Evolutionary conservation across 2,113 vertebrate species (phyloP), one percentile per base, ranked within the genome.

Genomic region (Halichoerus grypus): DNA sequence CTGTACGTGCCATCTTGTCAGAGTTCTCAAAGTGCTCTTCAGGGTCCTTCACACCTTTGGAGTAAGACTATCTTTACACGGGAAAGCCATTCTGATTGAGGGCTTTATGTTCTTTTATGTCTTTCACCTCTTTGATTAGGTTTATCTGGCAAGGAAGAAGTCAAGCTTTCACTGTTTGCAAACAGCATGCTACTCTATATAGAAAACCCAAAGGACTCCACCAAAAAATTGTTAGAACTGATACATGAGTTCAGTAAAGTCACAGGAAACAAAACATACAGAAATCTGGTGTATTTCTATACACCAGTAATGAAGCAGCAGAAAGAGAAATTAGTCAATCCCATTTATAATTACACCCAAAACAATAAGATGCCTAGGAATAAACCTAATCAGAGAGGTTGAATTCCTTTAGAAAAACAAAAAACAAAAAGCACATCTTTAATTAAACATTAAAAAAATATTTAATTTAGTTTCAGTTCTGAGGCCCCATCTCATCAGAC

Each of bases 1-100:
- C n/a, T 46, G 33, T 10, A 5, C 2, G 3, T 13, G 33, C 31
- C 31, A 5, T 0, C 26, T 46, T 21, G 3, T 55, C 46, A 36
- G 81, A 31, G 71, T 51, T 18, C 49, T 65, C 53, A 51, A 3
- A 33, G 36, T 36, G 16, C 31, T 53, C 22, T 2, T 1, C 0
- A 0, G n/a, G 67, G 21, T 4, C 4, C 19, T 6, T 28, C 14
- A 5, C n/a, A 9, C 28, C 72, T 57, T 82, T 15, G 59, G 36
- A 85, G 31, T n/a, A 42, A 28, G 86, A 9, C 18, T 2, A 5
- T 7, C 57, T 31, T 71, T 36, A 8, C 19, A 42, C 0, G 0
- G 3, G 39, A 79, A 46, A 69, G 31, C 22, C 46, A 19, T 76
- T 65, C 36, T 4, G 0, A 19, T 7, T 42, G 36, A 42, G 14